Base-by-base conservation (phyloP, 2,797 vertebrate species). In the Parauchenoglanis ngamensis region DNA sequence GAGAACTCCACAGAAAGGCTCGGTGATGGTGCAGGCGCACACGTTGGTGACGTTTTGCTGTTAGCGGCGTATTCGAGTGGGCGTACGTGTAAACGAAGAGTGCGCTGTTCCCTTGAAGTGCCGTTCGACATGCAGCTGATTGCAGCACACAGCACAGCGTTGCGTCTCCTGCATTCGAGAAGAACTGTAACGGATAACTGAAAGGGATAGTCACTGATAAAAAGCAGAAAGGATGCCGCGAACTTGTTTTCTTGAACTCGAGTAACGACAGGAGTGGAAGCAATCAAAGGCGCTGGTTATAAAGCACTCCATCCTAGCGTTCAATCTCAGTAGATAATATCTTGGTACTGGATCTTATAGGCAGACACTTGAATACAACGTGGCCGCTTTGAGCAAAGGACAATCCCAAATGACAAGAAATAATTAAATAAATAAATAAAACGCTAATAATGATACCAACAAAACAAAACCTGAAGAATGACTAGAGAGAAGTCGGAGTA, bases 21-120 rank as follows among this genome's bases (percentile, higher is more conserved):
- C 35, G 25, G 57, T 21, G 59, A 77, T 40, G 73, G 35, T 80
- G 19, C 49, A 28, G 12, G 40, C 56, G 17, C 77, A 65, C 12
- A 81, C 70, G 25, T 31, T 19, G 23, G n/a, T 86, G 72, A 83
- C 21, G 87, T 77, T 35, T 68, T 35, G 13, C 40, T 52, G 86
- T 59, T 49, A 49, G 73, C n/a, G 7, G 81, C 25, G 35, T 57
- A 57, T 57, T 85, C 49, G 35, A 23, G 87, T 82, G 49, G 77
- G 76, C 8, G 52, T 70, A 75, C 49, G 72, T 28, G 49, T n/a
- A 82, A 83, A 75, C 78, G 40, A 35, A 56, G n/a, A 79, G 52
- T 44, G 25, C 40, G 46, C 28, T 21, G 21, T 44, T 52, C 40
- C 70, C 75, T 67, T 54, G 7, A 0, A 72, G 72, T 28, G 28